A percentile compares a stretch with the other conserved stretches of the same genome.
These are phyloP conservation scores for Lampris megalopsis DNA, from an alignment of 2,113 vertebrate genomes.

Conservation along the genomic window DNA sequence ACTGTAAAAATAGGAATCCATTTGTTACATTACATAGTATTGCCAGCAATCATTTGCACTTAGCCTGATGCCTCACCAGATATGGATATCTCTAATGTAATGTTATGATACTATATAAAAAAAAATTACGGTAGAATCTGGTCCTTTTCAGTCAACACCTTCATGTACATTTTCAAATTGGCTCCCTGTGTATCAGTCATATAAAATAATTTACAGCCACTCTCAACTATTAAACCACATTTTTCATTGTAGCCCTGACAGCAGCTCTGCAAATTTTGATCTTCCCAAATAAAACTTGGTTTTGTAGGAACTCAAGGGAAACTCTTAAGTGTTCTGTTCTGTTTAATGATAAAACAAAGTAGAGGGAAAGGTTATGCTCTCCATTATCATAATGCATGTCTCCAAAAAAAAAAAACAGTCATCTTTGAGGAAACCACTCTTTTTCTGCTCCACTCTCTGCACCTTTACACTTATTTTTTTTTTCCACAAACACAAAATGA, in stretches of 20 bases:
- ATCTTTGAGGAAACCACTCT: neutral
- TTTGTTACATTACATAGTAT: slow-evolving; percentile 15
- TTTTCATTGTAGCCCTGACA: slow-evolving; percentile 13
- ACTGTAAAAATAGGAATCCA: slow-evolving; percentile 10
- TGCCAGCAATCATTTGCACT: neutral
- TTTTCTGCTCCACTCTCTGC: neutral
- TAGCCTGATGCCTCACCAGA: slow-evolving; percentile 20
- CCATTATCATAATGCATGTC: neutral
- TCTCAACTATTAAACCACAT: neutral
- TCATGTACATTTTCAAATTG: neutral
- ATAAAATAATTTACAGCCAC: neutral
- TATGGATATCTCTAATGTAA: slow-evolving; percentile 11
- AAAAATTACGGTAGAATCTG: slow-evolving; percentile 5
- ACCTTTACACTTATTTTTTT: too few species aligned
- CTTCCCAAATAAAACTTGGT: neutral
- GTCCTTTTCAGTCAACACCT: neutral
- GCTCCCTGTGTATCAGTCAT: slow-evolving; percentile 1
- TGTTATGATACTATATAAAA: slow-evolving; percentile 7
- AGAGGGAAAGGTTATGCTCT: neutral
- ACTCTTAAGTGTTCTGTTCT: neutral
- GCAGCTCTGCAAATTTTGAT: slow-evolving; percentile 11
- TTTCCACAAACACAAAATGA: too few species aligned
- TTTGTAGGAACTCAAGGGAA: neutral
- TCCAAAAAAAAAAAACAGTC: neutral
- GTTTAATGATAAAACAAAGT: neutral